A percentile compares a stretch with the other conserved stretches of the same genome.
Conservation (phyloP, 2,113 vertebrate genomes). For the Pluvialis apricaria region DNA sequence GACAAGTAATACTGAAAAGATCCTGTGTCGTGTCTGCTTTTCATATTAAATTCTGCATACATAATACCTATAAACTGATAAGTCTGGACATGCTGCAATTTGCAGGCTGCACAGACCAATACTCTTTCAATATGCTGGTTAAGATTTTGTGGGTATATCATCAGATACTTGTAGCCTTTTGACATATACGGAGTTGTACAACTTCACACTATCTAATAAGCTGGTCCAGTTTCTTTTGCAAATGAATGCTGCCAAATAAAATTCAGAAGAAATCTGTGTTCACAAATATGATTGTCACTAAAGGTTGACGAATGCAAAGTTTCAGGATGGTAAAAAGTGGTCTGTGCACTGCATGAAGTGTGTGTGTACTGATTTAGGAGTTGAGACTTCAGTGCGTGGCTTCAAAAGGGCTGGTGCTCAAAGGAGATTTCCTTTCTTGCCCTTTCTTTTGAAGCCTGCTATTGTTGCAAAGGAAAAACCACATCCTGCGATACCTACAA, state of each 20-base stretch:
- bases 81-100: background rate
- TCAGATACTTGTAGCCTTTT: background rate
- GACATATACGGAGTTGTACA: background rate
- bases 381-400: background rate
- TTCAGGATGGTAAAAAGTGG: background rate
- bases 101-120: background rate
- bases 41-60: background rate
- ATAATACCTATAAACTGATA: background rate
- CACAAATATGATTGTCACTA: background rate
- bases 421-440: background rate
- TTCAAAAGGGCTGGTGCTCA: background rate
- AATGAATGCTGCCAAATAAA: background rate
- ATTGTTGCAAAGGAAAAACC: background rate
- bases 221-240: background rate
- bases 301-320: background rate
- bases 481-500: background rate
- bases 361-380: background rate
- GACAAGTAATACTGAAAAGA: background rate
- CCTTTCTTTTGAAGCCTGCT: background rate
- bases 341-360: background rate
- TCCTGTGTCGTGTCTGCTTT: background rate
- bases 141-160: background rate
- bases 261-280: background rate
- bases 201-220: background rate
- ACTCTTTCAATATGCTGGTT: background rate